These are phyloP conservation scores for Mechanitis messenoides DNA, from an alignment of 2,888 invertebrate species.

Conservation along the genomic window DNA sequence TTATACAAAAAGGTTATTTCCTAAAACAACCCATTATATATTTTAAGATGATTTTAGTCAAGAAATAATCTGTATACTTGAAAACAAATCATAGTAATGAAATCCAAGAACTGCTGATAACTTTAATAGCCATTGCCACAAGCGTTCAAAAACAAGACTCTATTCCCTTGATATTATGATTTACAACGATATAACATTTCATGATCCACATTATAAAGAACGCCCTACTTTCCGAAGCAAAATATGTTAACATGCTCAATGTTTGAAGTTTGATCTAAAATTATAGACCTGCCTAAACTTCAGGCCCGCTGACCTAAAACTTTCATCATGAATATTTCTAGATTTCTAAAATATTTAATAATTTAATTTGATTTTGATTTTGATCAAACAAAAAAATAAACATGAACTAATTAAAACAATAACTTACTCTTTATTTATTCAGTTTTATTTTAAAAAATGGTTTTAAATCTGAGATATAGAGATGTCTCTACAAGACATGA, in stretches of 20 bases:
- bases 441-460: too few relatives aligned
- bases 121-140: not conserved
- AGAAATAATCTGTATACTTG: not conserved
- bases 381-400: too few relatives aligned
- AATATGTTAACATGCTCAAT: conserved; percentile 28
- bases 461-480: too few relatives aligned
- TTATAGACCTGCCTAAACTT: conserved; percentile 25
- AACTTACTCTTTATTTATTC: not conserved
- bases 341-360: too few relatives aligned
- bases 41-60: too few relatives aligned
- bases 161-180: conserved; percentile 18
- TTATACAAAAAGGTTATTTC: too few relatives aligned
- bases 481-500: too few relatives aligned
- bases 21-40: too few relatives aligned
- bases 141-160: not conserved
- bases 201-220: conserved; percentile 23
- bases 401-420: conserved; percentile 4
- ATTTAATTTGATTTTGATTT: too few relatives aligned
- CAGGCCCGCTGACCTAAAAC: conserved; percentile 27
- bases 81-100: not conserved
- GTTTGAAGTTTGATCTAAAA: conserved; percentile 28
- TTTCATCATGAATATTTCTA: conserved; percentile 13
- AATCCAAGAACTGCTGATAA: conserved; percentile 1
- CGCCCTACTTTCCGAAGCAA: conserved; percentile 24
- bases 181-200: conserved; percentile 20